These are phyloP conservation scores for Mercenaria mercenaria DNA, from an alignment of 1,140 invertebrate species.

Conservation along the genomic window DNA sequence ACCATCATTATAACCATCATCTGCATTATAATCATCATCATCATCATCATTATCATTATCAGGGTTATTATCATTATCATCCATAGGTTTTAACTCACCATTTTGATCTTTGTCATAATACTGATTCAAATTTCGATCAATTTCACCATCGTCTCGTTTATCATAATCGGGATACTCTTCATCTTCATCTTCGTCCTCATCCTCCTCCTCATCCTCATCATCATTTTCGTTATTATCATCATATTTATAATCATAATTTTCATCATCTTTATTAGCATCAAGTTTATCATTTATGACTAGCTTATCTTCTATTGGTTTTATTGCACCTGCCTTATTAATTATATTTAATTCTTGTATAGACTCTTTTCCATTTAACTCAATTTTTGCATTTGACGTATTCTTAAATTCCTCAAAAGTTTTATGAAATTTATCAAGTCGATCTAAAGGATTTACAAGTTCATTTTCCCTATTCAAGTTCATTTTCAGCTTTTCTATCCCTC, in stretches of 20 bases:
- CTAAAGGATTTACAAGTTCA: constrained; percentile 4
- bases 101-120: constrained; percentile 57
- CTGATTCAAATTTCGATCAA: constrained; percentile 58
- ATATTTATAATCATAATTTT: constrained; percentile 65
- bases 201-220: constrained; percentile 64
- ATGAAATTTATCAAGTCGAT: constrained; percentile 20
- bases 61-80: constrained; percentile 26
- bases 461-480: constrained; percentile 7
- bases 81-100: constrained; percentile 56
- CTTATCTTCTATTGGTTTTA: background rate
- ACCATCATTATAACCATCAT: constrained; percentile 56
- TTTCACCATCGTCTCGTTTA: constrained; percentile 52
- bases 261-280: constrained; percentile 54
- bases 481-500: constrained; percentile 45
- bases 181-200: constrained; percentile 65
- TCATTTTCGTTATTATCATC: constrained; percentile 68
- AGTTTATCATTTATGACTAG: constrained; percentile 31
- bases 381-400: background rate
- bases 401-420: constrained; percentile 19
- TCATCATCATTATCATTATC: constrained; percentile 61
- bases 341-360: background rate
- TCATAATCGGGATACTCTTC: constrained; percentile 62
- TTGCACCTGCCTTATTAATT: background rate
- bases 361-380: background rate
- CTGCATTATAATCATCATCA: constrained; percentile 68